Evolutionary conservation across 2,797 vertebrate species (phyloP).

Genomic region (Characodon lateralis): DNA sequence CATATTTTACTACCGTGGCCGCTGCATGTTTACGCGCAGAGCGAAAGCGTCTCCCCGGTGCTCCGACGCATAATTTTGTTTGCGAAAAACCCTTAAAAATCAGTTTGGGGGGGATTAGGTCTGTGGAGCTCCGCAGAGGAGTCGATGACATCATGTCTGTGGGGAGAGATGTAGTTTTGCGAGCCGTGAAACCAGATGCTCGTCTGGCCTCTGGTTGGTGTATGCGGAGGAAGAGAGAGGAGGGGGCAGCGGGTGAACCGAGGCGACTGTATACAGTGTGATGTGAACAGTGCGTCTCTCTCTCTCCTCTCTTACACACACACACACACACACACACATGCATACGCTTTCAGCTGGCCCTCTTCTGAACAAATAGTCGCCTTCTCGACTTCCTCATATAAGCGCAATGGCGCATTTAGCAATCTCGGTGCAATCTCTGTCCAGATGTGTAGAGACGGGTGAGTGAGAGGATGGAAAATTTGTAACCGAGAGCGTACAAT

Average conservation of each 20-base stretch:
- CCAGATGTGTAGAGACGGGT: slow-evolving; percentile 38
- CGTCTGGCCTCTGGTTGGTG: slow-evolving; percentile 70
- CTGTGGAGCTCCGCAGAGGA: slow-evolving; percentile 60
- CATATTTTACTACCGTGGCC: slow-evolving; percentile 51
- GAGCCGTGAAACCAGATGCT: slow-evolving; percentile 76
- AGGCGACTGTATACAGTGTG: slow-evolving; percentile 55
- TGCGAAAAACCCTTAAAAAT: neutral
- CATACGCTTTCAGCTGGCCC: slow-evolving; percentile 32
- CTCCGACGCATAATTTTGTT: slow-evolving; percentile 30
- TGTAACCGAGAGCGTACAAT: slow-evolving; percentile 1
- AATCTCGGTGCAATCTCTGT: slow-evolving; percentile 41
- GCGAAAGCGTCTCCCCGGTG: slow-evolving; percentile 16
- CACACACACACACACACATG: slow-evolving; percentile 3
- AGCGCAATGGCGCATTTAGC: slow-evolving; percentile 67
- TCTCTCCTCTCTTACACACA: neutral
- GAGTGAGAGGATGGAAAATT: neutral
- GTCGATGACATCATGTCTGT: slow-evolving; percentile 79
- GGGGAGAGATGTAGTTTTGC: slow-evolving; percentile 59
- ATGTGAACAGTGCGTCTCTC: slow-evolving; percentile 43
- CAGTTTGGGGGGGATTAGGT: slow-evolving; percentile 15
- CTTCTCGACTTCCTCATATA: slow-evolving; percentile 47
- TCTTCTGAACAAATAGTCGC: slow-evolving; percentile 53
- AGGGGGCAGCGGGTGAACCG: slow-evolving; percentile 56
- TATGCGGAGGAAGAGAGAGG: slow-evolving; percentile 54
- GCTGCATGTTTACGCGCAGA: slow-evolving; percentile 55